Percentiles rank a stretch among this genome's conserved stretches.
phyloP scores from a whole-genome alignment of 2,797 vertebrate genomes.

The Columba guinea region DNA sequence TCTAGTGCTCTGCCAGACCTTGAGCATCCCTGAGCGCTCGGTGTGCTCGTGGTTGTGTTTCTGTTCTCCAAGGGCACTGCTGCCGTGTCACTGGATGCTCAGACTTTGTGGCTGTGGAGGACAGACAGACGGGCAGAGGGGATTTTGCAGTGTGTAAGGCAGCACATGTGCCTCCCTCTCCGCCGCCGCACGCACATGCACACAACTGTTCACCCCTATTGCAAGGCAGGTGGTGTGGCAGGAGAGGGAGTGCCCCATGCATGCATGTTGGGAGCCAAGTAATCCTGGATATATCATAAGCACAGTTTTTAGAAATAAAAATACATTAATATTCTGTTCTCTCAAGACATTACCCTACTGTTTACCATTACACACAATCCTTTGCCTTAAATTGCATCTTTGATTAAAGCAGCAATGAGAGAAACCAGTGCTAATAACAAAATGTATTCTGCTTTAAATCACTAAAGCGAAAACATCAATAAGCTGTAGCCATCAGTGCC shows the following conservation, averaged over 20 bases:
- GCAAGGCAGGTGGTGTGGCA: neutral
- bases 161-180: neutral
- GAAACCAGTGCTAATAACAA: constrained; percentile 64
- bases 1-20: neutral
- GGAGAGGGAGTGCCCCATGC: neutral
- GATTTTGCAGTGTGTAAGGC: neutral
- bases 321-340: constrained; percentile 70
- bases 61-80: neutral
- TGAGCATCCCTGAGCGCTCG: neutral
- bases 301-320: constrained; percentile 64
- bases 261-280: neutral
- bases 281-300: constrained; percentile 44
- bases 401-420: constrained; percentile 64
- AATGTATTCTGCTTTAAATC: constrained; percentile 71
- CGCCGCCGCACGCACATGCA: neutral
- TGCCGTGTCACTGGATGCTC: neutral
- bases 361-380: constrained; percentile 66
- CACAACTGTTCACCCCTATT: neutral
- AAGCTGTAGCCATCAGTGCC: constrained; percentile 64
- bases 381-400: constrained; percentile 63
- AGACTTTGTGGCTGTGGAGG: neutral
- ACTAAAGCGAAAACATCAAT: constrained; percentile 71
- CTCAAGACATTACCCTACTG: constrained; percentile 67
- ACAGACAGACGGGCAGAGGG: neutral
- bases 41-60: rapidly evolving